phyloP scores from a whole-genome alignment of 2,888 invertebrate species.

The Apodemia zela region DNA sequence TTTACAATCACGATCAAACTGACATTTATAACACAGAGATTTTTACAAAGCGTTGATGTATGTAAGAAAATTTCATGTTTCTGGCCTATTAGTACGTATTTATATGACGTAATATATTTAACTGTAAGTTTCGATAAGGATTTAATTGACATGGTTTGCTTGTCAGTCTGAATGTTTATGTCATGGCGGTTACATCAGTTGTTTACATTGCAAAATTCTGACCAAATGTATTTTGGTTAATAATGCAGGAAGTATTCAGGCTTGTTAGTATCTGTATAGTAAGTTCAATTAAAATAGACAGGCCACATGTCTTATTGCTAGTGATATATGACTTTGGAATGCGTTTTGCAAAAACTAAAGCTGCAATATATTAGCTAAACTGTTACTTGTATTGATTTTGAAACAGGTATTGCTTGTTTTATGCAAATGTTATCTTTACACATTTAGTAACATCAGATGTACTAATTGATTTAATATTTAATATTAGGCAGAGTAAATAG shows the following conservation, averaged over 20 bases:
- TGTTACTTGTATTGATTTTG: too few relatives aligned
- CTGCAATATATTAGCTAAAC: too few relatives aligned
- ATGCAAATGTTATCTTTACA: too few relatives aligned
- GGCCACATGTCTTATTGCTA: constrained; percentile 1
- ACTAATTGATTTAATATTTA: too few relatives aligned
- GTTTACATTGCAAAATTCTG: not conserved
- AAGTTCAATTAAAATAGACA: constrained; percentile 1
- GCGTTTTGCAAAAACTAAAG: not conserved
- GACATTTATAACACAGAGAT: too few relatives aligned
- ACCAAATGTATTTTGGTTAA: constrained; percentile 5
- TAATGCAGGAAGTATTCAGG: constrained; percentile 5
- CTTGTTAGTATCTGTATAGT: not conserved
- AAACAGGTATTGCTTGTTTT: too few relatives aligned
- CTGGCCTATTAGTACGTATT: too few relatives aligned
- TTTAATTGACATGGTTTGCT: not conserved
- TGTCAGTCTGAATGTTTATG: constrained; percentile 4
- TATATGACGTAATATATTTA: not conserved
- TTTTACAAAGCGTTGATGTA: too few relatives aligned
- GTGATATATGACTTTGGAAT: not conserved
- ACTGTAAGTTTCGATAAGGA: not conserved
- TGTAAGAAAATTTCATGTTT: too few relatives aligned
- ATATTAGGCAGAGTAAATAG: too few relatives aligned
- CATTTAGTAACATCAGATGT: too few relatives aligned
- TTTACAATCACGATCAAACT: too few relatives aligned
- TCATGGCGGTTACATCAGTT: not conserved